Conservation (phyloP, 2,113 vertebrate genomes). For the Xiphophorus hellerii region DNA sequence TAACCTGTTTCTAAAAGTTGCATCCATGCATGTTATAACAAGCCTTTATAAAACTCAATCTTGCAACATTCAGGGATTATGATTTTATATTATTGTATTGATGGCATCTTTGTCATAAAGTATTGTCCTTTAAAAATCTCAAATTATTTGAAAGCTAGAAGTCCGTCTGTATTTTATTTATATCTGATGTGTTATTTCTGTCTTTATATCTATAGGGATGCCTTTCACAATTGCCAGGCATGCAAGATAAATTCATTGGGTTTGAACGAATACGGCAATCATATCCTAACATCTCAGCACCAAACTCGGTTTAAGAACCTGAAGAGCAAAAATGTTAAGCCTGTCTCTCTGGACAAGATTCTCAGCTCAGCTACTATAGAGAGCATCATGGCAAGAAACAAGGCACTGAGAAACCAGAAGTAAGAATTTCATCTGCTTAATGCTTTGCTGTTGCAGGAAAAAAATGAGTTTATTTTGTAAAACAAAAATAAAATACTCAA, state of each 20-base stretch:
- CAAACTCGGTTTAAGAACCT: conserved; percentile 76
- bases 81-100: no score
- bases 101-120: no score
- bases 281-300: conserved; percentile 88
- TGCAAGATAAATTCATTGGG: conserved; percentile 82
- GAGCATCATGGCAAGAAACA: conserved; percentile 38
- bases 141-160: neutral
- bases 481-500: no score
- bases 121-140: neutral
- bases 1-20: neutral
- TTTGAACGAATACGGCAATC: conserved; percentile 84
- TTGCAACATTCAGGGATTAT: neutral
- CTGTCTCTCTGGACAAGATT: conserved; percentile 26
- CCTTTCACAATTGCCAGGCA: conserved; percentile 86
- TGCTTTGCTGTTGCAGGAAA: neutral
- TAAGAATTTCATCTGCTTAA: conserved; percentile 22
- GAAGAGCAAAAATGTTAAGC: conserved; percentile 68
- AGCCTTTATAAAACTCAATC: neutral
- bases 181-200: neutral
- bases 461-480: neutral
- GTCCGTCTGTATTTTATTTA: neutral
- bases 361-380: neutral
- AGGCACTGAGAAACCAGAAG: conserved; percentile 17
- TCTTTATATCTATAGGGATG: conserved; percentile 73
- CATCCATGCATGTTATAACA: neutral